phyloP scores from a whole-genome alignment of 2,797 vertebrate genomes.

The Aulostomus chinensis region DNA sequence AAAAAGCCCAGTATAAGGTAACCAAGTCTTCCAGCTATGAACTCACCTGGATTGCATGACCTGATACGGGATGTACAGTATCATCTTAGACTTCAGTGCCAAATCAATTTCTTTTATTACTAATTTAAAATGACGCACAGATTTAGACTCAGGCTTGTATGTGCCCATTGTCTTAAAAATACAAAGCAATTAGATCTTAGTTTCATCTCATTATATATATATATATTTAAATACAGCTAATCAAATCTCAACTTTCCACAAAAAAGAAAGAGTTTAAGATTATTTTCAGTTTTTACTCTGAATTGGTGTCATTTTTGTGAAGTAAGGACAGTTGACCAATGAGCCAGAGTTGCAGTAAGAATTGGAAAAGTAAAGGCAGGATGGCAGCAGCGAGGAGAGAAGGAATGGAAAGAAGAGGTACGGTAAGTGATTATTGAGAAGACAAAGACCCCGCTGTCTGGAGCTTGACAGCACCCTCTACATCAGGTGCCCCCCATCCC shows the following conservation, averaged over 20 bases:
- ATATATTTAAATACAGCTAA: too few relatives aligned
- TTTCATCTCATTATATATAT: too few relatives aligned
- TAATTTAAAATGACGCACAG: not conserved
- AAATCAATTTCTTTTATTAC: not conserved
- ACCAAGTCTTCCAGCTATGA: conserved; percentile 54
- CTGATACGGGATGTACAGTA: conserved; percentile 51
- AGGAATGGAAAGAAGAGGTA: conserved; percentile 67
- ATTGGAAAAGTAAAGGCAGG: conserved; percentile 56
- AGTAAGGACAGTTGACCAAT: conserved; percentile 35
- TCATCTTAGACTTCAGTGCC: conserved; percentile 36
- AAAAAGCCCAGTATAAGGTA: conserved; percentile 46
- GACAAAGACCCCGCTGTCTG: conserved; percentile 79
- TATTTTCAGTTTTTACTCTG: too few relatives aligned
- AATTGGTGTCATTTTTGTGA: not conserved
- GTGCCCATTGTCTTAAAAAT: too few relatives aligned
- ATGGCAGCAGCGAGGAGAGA: conserved; percentile 35
- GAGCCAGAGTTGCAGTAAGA: conserved; percentile 40
- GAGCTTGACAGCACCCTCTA: conserved; percentile 74
- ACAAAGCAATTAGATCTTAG: too few relatives aligned
- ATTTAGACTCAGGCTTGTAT: not conserved
- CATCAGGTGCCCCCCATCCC: conserved; percentile 73
- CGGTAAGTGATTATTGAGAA: conserved; percentile 76
- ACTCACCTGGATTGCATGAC: conserved; percentile 54
- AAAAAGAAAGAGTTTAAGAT: too few relatives aligned
- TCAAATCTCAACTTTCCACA: too few relatives aligned